These are phyloP conservation scores for Copsychus sechellarum DNA, from an alignment of 2,113 vertebrate genomes.

Conservation along the genomic window DNA sequence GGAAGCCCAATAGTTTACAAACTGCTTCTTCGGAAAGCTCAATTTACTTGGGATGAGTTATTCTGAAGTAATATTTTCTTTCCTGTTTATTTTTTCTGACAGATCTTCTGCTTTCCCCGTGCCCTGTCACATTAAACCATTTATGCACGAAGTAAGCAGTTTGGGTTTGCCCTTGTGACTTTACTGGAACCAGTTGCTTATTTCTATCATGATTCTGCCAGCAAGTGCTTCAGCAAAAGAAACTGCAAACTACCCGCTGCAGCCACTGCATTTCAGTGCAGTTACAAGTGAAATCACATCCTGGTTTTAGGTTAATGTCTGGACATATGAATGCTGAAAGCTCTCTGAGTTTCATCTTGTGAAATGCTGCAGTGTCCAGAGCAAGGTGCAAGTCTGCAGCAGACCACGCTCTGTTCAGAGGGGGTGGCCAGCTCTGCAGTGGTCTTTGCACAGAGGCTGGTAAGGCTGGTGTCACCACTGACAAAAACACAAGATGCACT, in stretches of 20 bases:
- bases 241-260: neutral
- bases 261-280: neutral
- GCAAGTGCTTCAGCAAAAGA: neutral
- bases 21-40: neutral
- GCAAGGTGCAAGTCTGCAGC: neutral
- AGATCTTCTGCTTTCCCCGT: neutral
- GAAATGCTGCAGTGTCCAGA: neutral
- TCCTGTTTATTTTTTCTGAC: constrained; percentile 35
- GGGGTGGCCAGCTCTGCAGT: neutral
- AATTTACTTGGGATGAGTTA: constrained; percentile 15
- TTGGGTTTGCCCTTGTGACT: constrained; percentile 2
- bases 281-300: neutral
- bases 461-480: neutral
- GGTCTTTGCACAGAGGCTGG: neutral
- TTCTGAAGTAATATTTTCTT: constrained; percentile 19
- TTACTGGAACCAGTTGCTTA: constrained; percentile 15
- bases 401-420: neutral
- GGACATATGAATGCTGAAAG: neutral
- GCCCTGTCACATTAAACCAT: neutral
- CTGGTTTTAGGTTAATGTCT: neutral
- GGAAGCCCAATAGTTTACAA: neutral
- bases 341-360: neutral
- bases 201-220: neutral
- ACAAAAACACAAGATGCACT: neutral
- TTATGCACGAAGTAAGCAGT: neutral